Conservation (phyloP, 2,113 vertebrate species). For the Apodemus sylvaticus region DNA sequence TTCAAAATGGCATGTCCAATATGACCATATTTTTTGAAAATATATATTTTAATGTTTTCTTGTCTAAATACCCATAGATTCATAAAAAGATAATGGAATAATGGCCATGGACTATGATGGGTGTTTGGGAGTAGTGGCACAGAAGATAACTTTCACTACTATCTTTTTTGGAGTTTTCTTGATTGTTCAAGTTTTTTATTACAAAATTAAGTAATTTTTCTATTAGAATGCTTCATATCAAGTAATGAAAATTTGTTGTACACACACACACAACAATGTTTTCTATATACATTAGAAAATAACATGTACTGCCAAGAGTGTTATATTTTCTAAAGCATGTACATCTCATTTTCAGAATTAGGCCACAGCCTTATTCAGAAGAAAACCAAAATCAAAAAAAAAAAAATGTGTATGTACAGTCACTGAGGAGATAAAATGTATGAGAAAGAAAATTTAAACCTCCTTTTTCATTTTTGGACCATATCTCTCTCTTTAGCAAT, state of each 20-base stretch:
- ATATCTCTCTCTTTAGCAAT: constrained; percentile 60
- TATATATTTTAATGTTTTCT: background rate
- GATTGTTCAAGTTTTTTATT: constrained; percentile 36
- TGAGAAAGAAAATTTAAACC: background rate
- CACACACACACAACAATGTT: background rate
- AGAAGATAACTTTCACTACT: constrained; percentile 18
- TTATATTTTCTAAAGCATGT: constrained; percentile 6
- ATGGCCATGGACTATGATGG: background rate
- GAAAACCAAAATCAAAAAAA: background rate
- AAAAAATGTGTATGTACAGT: background rate
- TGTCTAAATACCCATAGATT: background rate
- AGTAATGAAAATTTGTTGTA: background rate
- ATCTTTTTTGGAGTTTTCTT: constrained; percentile 14
- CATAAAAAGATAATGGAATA: background rate
- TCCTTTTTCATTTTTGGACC: constrained; percentile 64
- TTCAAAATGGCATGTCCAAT: background rate
- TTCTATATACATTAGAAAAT: background rate
- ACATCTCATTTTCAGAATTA: constrained; percentile 7
- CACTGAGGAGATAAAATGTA: background rate
- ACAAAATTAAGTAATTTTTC: constrained; percentile 38
- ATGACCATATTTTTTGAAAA: background rate
- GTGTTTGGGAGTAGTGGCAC: background rate
- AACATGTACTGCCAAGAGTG: background rate
- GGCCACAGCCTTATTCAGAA: background rate
- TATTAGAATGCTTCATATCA: background rate